phyloP scores from a whole-genome alignment of 2,113 vertebrate genomes.

The Podiceps cristatus region DNA sequence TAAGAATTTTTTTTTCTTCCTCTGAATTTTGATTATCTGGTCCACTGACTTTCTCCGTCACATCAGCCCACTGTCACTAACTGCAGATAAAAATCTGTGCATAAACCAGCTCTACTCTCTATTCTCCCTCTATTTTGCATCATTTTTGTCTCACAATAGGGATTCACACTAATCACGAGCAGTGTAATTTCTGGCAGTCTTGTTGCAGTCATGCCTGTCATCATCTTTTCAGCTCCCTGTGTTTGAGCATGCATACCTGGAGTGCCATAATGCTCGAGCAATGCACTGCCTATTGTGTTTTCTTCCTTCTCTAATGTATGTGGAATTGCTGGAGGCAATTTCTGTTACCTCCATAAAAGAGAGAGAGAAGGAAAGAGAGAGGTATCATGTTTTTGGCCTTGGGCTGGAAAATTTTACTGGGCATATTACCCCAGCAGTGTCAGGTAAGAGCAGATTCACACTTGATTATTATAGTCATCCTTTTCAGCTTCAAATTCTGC shows the following conservation, averaged over 20 bases:
- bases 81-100: not conserved
- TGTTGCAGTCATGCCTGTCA: constrained; percentile 15
- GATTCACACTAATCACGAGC: constrained; percentile 26
- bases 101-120: not conserved
- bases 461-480: not conserved
- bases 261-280: not conserved
- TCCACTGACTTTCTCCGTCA: constrained; percentile 10
- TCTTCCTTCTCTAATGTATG: not conserved
- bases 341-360: not conserved
- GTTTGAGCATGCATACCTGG: constrained; percentile 44
- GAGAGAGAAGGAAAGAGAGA: not conserved
- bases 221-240: not conserved
- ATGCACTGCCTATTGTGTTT: not conserved
- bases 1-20: constrained; percentile 9
- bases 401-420: not conserved
- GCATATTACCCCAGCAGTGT: not conserved
- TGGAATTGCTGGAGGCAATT: not conserved
- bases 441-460: not conserved
- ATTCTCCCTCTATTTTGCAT: not conserved
- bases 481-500: not conserved
- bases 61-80: not conserved
- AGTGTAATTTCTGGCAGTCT: constrained; percentile 32
- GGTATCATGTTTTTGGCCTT: not conserved
- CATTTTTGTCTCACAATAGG: constrained; percentile 14
- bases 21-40: constrained; percentile 41